Base-by-base conservation (phyloP, 2,888 invertebrate species). In the Drosophila prostipennis region DNA sequence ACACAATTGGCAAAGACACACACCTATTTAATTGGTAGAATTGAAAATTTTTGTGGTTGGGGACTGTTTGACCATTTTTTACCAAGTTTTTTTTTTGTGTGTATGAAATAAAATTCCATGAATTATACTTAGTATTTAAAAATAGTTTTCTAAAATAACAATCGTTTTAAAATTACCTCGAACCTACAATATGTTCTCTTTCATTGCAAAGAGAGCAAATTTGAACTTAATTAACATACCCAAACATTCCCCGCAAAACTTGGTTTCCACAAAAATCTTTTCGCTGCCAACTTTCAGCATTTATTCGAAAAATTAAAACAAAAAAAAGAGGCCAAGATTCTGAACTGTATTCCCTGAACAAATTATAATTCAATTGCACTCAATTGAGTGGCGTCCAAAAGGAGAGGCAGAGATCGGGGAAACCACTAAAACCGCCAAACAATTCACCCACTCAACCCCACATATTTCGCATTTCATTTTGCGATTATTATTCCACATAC, bases 301-400 rank as follows among this genome's bases (percentile, higher is more conserved):
- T 26, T 29, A 45, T 10, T 36, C 10, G n/a, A 69, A 42, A 48
- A 37, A 11, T 8, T 11, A 11, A 14, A 32, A 45, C 19, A 19
- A 29, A 39, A 37, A 34, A 8, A 37, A 32, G 29, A 37, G 37
- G 29, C 29, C 48, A 67, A 58, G 54, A 67, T 59, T 58, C 54
- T 29, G 45, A 45, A 49, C 32, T 6, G 26, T 26, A 26, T 26
- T 42, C 49, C 57, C 67, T 40, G 34, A 67, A 69, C 70, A 81
- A 82, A 87, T 81, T 84, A 81, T 79, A 77, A 81, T 87, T 87
- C 69, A 79, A 84, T 82, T 81, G 82, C 52, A 71, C 73, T 77
- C 85, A 84, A 82, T 82, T 84, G 75, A 82, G 85, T 87, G 77
- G 60, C 74, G 57, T 69, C 53, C 59, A 37, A 61, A 52, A 67